Conservation (phyloP, 2,113 vertebrate genomes). For the Brienomyrus longianalis region DNA sequence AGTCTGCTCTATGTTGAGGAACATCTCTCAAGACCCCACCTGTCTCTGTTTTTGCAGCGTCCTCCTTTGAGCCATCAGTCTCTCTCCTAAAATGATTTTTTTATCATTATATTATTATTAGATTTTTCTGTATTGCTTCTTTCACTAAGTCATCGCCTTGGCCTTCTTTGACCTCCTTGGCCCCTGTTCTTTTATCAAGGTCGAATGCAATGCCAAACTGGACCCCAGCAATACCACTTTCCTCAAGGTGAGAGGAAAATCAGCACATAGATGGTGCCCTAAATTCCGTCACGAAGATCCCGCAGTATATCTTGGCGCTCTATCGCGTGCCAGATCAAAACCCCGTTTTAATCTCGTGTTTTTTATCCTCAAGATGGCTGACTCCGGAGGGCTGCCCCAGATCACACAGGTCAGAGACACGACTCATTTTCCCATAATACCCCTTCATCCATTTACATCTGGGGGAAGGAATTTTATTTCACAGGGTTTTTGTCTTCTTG, state of each 20-base stretch:
- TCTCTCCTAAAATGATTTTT: not conserved
- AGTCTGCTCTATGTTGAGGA: constrained; percentile 43
- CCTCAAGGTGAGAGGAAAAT: constrained; percentile 73
- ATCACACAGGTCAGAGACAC: constrained; percentile 82
- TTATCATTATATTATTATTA: not conserved
- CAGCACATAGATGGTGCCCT: not conserved
- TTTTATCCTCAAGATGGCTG: constrained; percentile 76
- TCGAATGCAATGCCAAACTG: constrained; percentile 96
- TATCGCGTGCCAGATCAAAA: not conserved
- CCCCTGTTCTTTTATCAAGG: constrained; percentile 51
- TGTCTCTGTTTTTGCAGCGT: not conserved
- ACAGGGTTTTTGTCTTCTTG: not conserved
- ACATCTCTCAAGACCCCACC: not conserved
- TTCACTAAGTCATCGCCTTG: not conserved
- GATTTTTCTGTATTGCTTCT: not conserved
- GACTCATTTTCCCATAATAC: not conserved
- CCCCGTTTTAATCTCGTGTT: not conserved
- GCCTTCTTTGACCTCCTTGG: not conserved
- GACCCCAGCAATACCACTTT: constrained; percentile 95
- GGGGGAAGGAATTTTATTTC: not conserved
- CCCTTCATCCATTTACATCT: not conserved
- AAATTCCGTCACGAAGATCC: not conserved
- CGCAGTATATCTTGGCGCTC: not conserved
- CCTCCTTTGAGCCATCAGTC: not conserved
- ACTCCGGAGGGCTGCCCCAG: constrained; percentile 92